phyloP scores from a whole-genome alignment of 2,113 vertebrate genomes.

The Albula goreensis region DNA sequence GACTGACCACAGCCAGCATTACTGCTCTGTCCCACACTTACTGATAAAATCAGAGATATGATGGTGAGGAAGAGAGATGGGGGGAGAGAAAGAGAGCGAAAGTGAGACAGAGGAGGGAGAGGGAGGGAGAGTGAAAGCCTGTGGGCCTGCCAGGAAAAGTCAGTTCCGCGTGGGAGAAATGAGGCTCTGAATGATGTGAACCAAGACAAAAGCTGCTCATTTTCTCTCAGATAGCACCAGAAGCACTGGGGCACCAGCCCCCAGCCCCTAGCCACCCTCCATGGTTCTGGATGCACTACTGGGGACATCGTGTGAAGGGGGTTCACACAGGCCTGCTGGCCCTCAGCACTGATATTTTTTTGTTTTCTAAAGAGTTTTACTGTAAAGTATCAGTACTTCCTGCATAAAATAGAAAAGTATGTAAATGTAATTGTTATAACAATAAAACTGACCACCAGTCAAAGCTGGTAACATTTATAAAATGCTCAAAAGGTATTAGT shows the following conservation, averaged over 20 bases:
- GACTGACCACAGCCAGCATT: neutral
- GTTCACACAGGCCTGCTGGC: too few species aligned
- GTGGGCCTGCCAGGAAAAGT: neutral
- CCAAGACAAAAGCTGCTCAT: neutral
- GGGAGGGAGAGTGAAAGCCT: conserved; percentile 16
- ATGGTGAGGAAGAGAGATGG: neutral
- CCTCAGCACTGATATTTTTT: too few species aligned
- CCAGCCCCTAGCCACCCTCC: neutral
- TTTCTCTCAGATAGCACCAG: neutral
- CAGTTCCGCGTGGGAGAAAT: neutral
- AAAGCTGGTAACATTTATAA: too few species aligned
- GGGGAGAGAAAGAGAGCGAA: neutral
- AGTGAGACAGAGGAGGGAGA: conserved; percentile 41
- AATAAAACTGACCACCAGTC: too few species aligned
- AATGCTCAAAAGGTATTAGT: too few species aligned
- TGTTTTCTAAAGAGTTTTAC: neutral
- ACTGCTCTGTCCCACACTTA: neutral
- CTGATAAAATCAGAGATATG: conserved; percentile 25
- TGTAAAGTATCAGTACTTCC: conserved; percentile 18
- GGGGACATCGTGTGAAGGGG: too few species aligned
- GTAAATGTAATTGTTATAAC: too few species aligned
- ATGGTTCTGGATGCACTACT: neutral
- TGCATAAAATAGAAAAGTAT: neutral
- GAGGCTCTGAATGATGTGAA: neutral
- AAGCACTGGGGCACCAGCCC: neutral